Evolutionary conservation across 2,888 invertebrate genomes (phyloP), one percentile per base, ranked within the genome.

Genomic region (Heteromyza rotundicornis): DNA sequence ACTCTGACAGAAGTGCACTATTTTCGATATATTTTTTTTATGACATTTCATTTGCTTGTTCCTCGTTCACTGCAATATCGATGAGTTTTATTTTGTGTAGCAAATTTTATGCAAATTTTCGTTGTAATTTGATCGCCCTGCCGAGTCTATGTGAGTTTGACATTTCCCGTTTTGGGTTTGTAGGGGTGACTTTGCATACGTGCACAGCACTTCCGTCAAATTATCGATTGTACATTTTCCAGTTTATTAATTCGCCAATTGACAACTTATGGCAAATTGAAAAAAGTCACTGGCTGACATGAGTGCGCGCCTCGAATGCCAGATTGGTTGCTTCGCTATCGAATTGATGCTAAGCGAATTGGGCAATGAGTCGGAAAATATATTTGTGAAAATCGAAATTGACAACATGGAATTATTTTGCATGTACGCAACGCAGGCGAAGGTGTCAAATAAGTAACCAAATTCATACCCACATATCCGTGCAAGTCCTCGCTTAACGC

Each of bases 211-310:
- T n/a, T n/a, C n/a, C 44, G 52, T 27, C 59, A 40, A 58, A 50
- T 61, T 54, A 62, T 59, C 44, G 54, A 57, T 51, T 59, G 35
- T 59, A 47, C 56, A 73, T 75, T 80, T 79, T 80, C 76, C 78
- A 79, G 68, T 75, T 78, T 79, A 76, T 79, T 78, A 80, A 76
- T 73, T 76, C 77, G 72, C 71, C 73, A 76, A 78, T 73, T 72
- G 69, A 70, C 71, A 76, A 76, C 71, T 78, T 78, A 75, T 75
- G 69, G 75, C 74, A 76, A 78, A 77, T 67, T 62, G 62, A 59
- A 67, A 68, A 40, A 50, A n/a, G n/a, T n/a, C n/a, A n/a, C n/a
- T n/a, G n/a, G n/a, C n/a, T n/a, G n/a, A n/a, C n/a, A n/a, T n/a
- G n/a, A n/a, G n/a, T 23, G 10, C 40, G 40, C 40, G 2, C 10